Base-by-base conservation (phyloP, 2,888 invertebrate genomes). In the Cephalotes varians region DNA sequence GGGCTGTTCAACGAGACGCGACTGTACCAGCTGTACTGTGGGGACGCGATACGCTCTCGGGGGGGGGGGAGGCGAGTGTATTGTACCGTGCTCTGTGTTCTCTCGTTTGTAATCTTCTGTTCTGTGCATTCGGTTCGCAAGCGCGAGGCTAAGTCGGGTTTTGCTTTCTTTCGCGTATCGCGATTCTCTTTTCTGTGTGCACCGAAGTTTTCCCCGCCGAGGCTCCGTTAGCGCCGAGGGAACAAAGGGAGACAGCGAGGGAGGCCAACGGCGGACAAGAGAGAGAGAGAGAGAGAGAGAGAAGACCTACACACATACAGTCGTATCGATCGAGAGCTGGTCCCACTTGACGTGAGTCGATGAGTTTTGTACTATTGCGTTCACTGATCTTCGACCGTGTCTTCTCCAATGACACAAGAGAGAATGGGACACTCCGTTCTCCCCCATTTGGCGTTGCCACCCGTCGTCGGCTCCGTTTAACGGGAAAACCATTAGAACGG, bases 311-410 rank as follows among this genome's bases (percentile, higher is more conserved):
- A 84, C 76, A 67, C 88, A 76, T 81, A 74, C 76, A 87, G 87
- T 86, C 84, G 88, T 92, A 92, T 92, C 92, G 92, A 92, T 91
- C 91, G 91, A 92, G 81, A 90, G 71, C 79, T 79, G 84, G 81
- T 81, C 79, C 85, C 81, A 82, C 87, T 86, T 88, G 87, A 90
- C 88, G 92, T 92, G 88, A 92, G 92, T 92, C 90, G 87, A 92
- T 92, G 90, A 88, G 83, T 85, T 85, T 86, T 64, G 64, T 84
- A 79, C 64, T 72, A 62, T 21, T 25, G 28, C 40, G 44, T 44
- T 9, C 21, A 21, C 44, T 28, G 44, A n/a, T 77, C 67, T 54
- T 56, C 34, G 40, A 54, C 65, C 62, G 31, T 12, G 21, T 67
- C 51, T 31, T 47, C 25, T 9, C 9, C 5, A 1, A 7, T 12